Conservation (phyloP, 2,113 vertebrate genomes). For the Chrysemys picta region DNA sequence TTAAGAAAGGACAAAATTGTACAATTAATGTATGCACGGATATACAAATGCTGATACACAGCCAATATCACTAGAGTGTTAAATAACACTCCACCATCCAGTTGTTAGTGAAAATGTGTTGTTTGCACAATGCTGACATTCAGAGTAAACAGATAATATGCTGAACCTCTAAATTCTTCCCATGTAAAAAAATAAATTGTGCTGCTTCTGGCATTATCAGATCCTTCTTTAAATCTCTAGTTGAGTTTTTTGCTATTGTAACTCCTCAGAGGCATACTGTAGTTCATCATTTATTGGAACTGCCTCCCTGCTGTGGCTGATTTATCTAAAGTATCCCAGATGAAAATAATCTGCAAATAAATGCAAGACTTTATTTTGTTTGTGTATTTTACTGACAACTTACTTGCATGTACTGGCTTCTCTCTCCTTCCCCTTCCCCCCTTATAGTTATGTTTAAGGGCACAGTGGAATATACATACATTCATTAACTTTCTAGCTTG, state of each 20-base stretch:
- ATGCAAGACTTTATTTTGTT: slow-evolving; percentile 64
- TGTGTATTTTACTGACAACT: slow-evolving; percentile 55
- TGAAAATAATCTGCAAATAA: slow-evolving; percentile 72
- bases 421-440: background rate
- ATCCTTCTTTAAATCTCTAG: slow-evolving; percentile 50
- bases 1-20: slow-evolving; percentile 11
- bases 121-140: background rate
- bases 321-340: slow-evolving; percentile 66
- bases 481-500: slow-evolving; percentile 49
- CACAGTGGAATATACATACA: background rate
- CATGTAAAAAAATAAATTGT: background rate
- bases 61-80: background rate
- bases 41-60: background rate
- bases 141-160: background rate
- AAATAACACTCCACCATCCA: background rate
- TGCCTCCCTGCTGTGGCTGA: slow-evolving; percentile 69
- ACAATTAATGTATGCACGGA: background rate
- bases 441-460: background rate
- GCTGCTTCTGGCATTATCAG: slow-evolving; percentile 1
- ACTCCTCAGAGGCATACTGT: slow-evolving; percentile 65
- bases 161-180: background rate
- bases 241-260: slow-evolving; percentile 55
- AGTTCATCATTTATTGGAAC: slow-evolving; percentile 73
- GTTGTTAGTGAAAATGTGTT: background rate
- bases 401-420: slow-evolving; percentile 36